Conservation (phyloP, 1,140 invertebrate species). For the Orchestia grillus region DNA sequence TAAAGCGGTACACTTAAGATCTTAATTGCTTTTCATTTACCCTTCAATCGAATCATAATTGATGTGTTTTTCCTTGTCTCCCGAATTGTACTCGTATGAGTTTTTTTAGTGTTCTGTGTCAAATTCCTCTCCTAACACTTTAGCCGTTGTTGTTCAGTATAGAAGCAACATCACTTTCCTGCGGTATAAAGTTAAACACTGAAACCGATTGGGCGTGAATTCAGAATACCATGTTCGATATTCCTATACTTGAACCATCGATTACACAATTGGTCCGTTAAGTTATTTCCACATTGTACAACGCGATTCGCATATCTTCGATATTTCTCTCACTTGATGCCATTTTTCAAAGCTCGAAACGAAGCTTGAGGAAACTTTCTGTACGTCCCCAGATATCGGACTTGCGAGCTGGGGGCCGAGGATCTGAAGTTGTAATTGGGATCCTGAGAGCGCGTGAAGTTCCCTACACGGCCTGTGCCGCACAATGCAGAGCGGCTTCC, state of each 20-base stretch:
- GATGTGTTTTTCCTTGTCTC: not conserved
- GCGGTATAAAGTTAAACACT: not conserved
- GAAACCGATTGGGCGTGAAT: not conserved
- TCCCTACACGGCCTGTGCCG: not conserved
- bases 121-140: too few relatives aligned
- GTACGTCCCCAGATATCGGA: not conserved
- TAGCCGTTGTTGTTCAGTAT: too few relatives aligned
- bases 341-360: not conserved
- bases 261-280: not conserved
- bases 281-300: not conserved
- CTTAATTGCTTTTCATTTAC: not conserved
- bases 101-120: not conserved
- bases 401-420: not conserved
- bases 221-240: not conserved
- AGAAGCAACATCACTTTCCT: not conserved
- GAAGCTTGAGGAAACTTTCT: not conserved
- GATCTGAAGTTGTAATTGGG: not conserved
- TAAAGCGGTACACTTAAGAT: not conserved
- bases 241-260: not conserved
- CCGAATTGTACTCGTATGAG: not conserved
- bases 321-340: not conserved
- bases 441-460: not conserved
- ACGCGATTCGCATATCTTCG: not conserved
- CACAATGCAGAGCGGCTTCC: not conserved
- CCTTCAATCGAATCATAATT: not conserved